These are phyloP conservation scores for Pantala flavescens DNA, from an alignment of 1,140 invertebrate species.

Conservation along the genomic window DNA sequence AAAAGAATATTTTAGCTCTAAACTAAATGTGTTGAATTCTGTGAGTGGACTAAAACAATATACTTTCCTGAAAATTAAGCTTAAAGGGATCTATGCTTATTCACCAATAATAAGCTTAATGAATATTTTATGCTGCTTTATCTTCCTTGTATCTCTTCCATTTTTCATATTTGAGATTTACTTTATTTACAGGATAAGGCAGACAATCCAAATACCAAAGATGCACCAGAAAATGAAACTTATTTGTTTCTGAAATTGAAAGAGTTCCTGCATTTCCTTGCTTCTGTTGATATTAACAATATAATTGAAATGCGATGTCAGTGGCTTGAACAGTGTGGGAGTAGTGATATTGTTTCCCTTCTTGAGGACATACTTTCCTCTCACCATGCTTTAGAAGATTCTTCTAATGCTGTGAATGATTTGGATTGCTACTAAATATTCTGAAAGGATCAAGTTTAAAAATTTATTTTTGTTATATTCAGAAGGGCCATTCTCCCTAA, in stretches of 20 bases:
- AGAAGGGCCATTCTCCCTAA: no score
- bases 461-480: neutral
- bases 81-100: no score
- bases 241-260: neutral
- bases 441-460: neutral
- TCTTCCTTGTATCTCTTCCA: no score
- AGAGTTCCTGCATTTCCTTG: neutral
- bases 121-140: no score
- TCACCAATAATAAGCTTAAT: no score
- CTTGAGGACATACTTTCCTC: neutral
- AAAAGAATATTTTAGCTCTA: no score
- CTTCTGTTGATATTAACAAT: neutral
- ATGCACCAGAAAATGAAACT: neutral
- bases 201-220: neutral
- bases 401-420: neutral
- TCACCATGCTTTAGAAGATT: neutral
- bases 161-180: no score
- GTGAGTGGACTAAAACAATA: no score
- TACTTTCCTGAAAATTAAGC: no score
- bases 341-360: neutral
- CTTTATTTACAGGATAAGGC: neutral
- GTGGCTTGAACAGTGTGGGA: neutral
- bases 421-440: neutral
- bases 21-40: no score
- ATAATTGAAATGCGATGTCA: neutral